A percentile compares a stretch with the other conserved stretches of the same genome.
These are phyloP conservation scores for Tanytarsus gracilentus DNA, from an alignment of 2,888 invertebrate species.

Conservation along the genomic window DNA sequence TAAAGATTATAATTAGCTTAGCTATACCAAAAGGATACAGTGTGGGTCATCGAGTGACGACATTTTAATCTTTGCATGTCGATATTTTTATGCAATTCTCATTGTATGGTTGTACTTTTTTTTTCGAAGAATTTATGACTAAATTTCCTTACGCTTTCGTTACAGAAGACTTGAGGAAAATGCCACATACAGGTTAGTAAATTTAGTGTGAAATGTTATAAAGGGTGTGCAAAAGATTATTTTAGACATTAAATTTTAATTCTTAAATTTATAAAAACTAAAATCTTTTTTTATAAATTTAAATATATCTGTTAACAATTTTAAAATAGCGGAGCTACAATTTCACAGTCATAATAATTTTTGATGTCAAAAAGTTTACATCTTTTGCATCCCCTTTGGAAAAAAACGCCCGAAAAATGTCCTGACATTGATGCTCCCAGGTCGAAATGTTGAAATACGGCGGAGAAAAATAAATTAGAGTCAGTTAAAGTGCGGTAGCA, in stretches of 20 bases:
- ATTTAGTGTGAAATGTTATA: too few relatives aligned
- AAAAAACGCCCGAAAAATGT: too few relatives aligned
- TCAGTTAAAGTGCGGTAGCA: too few relatives aligned
- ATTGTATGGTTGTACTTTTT: neutral
- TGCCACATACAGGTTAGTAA: constrained; percentile 11
- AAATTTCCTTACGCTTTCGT: neutral
- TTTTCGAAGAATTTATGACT: neutral
- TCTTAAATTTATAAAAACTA: too few relatives aligned
- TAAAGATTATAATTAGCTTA: neutral
- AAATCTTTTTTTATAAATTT: too few relatives aligned
- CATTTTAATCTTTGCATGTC: neutral
- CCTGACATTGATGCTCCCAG: too few relatives aligned
- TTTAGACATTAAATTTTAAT: neutral
- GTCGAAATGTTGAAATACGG: too few relatives aligned
- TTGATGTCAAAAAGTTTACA: neutral
- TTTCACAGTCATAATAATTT: neutral
- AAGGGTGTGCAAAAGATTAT: neutral
- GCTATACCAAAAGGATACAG: too few relatives aligned
- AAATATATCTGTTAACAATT: neutral
- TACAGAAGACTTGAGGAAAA: neutral
- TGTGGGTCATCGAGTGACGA: too few relatives aligned
- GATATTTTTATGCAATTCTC: neutral
- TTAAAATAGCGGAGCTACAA: neutral
- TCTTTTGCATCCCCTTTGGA: too few relatives aligned
- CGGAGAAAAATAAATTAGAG: too few relatives aligned